A percentile compares a stretch with the other conserved stretches of the same genome.
Evolutionary conservation across 2,113 vertebrate genomes (phyloP).

Genomic region (Oncorhynchus kisutch): DNA sequence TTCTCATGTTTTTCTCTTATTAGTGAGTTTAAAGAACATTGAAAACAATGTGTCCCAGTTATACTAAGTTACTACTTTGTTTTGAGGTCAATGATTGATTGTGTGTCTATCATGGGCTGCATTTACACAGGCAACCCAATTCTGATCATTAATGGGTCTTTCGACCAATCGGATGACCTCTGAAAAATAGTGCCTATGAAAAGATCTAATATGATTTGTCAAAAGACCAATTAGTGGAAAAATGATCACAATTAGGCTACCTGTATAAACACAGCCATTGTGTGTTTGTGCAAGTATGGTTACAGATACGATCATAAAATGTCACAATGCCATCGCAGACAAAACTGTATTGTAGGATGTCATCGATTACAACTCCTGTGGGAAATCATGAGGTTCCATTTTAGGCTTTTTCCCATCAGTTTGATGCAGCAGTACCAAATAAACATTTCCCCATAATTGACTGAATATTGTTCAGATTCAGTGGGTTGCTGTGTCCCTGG

Average conservation of each 20-base stretch:
- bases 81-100: background rate
- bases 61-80: too few species aligned
- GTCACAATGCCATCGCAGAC: background rate
- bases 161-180: too few species aligned
- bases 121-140: too few species aligned
- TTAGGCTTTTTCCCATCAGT: background rate
- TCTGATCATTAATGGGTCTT: too few species aligned
- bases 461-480: background rate
- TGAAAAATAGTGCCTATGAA: too few species aligned
- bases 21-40: too few species aligned
- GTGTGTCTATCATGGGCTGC: background rate
- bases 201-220: too few species aligned
- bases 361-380: background rate
- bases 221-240: too few species aligned
- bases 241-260: too few species aligned
- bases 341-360: background rate
- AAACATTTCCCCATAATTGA: background rate
- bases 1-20: too few species aligned
- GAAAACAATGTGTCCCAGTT: background rate
- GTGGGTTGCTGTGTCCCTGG: slow-evolving; percentile 11
- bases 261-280: too few species aligned
- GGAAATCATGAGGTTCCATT: background rate
- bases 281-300: too few species aligned
- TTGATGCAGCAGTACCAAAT: background rate
- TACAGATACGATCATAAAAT: background rate